Evolutionary conservation across 2,113 vertebrate species (phyloP).

Genomic region (Larimichthys crocea): DNA sequence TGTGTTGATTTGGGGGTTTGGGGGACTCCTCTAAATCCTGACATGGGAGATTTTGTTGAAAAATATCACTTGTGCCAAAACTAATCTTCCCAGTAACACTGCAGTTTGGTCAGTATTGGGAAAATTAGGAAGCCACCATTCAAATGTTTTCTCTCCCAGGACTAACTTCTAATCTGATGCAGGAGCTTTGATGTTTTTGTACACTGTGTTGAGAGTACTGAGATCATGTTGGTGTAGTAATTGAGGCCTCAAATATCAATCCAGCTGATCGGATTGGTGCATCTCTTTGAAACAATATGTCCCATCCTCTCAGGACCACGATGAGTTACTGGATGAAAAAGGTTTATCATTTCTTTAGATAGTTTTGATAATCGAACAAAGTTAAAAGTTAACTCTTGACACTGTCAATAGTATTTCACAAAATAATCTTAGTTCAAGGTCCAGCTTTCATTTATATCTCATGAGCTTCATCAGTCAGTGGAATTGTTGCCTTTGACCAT

Average conservation of each 20-base stretch:
- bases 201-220: neutral
- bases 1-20: neutral
- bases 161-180: neutral
- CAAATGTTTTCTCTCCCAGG: neutral
- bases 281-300: neutral
- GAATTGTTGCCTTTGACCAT: neutral
- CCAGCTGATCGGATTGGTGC: neutral
- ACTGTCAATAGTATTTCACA: too few species aligned
- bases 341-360: neutral
- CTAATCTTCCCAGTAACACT: neutral
- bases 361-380: too few species aligned
- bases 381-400: too few species aligned
- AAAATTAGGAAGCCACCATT: neutral
- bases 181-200: neutral
- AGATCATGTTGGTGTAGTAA: neutral
- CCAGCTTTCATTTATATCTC: too few species aligned
- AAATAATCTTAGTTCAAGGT: too few species aligned
- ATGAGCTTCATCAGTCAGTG: too few species aligned
- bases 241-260: neutral
- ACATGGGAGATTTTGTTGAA: neutral
- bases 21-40: neutral
- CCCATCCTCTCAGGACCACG: neutral
- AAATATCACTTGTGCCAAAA: neutral
- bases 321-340: neutral
- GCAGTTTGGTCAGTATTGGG: neutral